phyloP scores from a whole-genome alignment of 2,888 invertebrate species.

The Polietes domitor region DNA sequence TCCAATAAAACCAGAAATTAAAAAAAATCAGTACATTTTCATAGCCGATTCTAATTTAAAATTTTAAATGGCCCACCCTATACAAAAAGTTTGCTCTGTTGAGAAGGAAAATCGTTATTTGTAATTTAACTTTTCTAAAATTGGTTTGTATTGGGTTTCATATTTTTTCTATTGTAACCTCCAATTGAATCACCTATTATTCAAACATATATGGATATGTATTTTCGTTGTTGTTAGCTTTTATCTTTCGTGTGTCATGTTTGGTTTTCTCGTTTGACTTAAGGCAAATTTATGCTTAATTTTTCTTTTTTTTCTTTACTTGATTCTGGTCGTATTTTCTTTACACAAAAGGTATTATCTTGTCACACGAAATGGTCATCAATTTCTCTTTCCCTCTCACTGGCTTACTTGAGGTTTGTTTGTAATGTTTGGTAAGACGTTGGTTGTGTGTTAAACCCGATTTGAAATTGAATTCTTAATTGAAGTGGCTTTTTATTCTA shows the following conservation, averaged over 20 bases:
- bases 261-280: constrained; percentile 19
- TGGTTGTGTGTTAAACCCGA: constrained; percentile 10
- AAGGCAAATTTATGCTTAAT: constrained; percentile 49
- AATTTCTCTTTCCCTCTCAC: not conserved
- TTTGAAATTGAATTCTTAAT: not conserved
- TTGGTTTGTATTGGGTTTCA: no score
- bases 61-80: no score
- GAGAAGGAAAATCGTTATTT: no score
- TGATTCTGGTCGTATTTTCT: constrained; percentile 20
- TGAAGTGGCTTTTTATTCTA: constrained; percentile 15
- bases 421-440: not conserved
- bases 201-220: not conserved
- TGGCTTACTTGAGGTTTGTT: not conserved
- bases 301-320: constrained; percentile 4
- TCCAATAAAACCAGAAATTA: no score
- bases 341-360: not conserved
- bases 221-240: not conserved
- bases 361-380: constrained; percentile 27
- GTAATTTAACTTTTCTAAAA: no score
- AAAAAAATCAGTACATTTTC: no score
- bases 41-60: no score
- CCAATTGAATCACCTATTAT: not conserved
- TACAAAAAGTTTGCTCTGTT: no score
- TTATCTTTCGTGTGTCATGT: not conserved
- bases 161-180: no score